phyloP scores from a whole-genome alignment of 2,797 vertebrate genomes.

The Gorsachius magnificus region DNA sequence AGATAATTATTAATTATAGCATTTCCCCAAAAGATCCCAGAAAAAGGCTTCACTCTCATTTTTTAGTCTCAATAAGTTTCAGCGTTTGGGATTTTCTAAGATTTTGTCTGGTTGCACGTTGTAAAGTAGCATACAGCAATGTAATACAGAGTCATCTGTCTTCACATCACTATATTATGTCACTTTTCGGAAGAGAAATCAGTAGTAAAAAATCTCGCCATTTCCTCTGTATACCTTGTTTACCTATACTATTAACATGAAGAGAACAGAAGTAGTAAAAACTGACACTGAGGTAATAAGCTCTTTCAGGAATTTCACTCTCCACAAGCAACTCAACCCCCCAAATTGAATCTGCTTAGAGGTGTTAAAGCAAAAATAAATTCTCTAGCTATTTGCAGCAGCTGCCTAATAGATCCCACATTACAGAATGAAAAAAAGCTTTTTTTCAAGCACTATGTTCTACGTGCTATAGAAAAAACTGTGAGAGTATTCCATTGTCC shows the following conservation, averaged over 20 bases:
- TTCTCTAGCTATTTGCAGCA: background rate
- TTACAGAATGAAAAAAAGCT: background rate
- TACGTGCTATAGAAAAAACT: background rate
- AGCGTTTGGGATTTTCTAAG: background rate
- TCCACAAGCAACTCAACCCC: background rate
- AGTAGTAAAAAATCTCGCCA: background rate
- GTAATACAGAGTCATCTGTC: background rate
- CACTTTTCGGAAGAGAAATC: background rate
- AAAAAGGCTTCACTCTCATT: background rate
- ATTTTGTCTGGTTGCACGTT: background rate
- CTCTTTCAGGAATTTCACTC: background rate
- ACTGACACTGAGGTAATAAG: background rate
- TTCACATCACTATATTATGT: background rate
- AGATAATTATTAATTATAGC: background rate
- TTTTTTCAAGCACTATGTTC: background rate
- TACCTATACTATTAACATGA: background rate
- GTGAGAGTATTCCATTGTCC: background rate
- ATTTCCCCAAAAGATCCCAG: background rate
- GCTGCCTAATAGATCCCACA: background rate
- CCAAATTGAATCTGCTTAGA: background rate
- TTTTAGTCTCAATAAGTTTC: background rate
- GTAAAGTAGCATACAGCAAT: background rate
- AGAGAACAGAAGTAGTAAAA: background rate
- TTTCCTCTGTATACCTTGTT: background rate
- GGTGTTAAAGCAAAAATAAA: background rate